Conservation (phyloP, 2,797 vertebrate species). For the Mionectes olivaceus region DNA sequence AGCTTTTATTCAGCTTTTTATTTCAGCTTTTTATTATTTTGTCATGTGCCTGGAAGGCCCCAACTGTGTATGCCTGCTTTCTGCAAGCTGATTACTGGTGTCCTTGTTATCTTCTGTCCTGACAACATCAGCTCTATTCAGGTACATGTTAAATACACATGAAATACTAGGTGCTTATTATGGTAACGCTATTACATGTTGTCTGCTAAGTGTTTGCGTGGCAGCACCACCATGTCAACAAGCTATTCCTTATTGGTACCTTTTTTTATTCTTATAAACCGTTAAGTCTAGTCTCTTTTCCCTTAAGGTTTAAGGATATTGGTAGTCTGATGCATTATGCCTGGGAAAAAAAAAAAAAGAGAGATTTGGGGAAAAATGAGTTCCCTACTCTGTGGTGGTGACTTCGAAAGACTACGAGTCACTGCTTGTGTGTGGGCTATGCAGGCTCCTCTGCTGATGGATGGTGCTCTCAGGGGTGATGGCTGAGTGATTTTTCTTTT, state of each 20-base stretch:
- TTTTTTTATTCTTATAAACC: not conserved
- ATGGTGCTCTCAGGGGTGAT: not conserved
- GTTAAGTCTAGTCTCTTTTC: not conserved
- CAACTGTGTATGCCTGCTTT: not conserved
- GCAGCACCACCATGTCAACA: not conserved
- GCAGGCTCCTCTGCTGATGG: not conserved
- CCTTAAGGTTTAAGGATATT: not conserved
- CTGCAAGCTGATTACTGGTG: not conserved
- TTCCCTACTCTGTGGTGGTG: not conserved
- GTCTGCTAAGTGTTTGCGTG: not conserved
- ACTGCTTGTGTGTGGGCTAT: fast-evolving
- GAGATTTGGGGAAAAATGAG: not conserved
- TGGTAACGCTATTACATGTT: not conserved
- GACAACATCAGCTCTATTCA: not conserved
- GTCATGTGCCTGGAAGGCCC: not conserved
- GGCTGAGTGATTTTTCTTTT: not conserved
- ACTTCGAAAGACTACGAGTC: not conserved
- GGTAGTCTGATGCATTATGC: not conserved
- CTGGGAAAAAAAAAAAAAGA: not conserved
- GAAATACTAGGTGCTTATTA: not conserved
- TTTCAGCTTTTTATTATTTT: too few species aligned
- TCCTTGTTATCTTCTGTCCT: not conserved
- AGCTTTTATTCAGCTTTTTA: too few species aligned
- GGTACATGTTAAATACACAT: not conserved
- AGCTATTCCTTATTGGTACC: not conserved